Base-by-base conservation (phyloP, 2,888 invertebrate genomes). In the Colostygia pectinataria region DNA sequence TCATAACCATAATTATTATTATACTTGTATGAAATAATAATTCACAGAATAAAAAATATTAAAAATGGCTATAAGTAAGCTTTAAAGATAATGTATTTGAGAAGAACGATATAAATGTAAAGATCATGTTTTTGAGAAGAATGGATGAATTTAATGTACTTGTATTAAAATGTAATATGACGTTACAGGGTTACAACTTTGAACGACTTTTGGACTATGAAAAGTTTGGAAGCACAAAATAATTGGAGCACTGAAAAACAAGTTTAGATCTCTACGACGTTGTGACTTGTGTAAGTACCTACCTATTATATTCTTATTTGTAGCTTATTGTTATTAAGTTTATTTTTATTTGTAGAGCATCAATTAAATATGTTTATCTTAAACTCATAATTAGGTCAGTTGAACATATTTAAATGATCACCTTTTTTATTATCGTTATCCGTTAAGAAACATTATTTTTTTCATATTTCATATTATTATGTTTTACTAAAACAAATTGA, bases 81-180 rank as follows among this genome's bases (percentile, higher is more conserved):
- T 62, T 65, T 63, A 65, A 66, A 63, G 62, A 67, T 57, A 62
- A 68, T 68, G 66, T 67, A 61, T 57, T 63, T 57, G 52, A 69
- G 60, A 64, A 55, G 61, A 63, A 53, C 52, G 55, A 59, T 67
- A 42, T 62, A 66, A n/a, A n/a, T n/a, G n/a, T 63, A 65, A 66
- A 63, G 62, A 67, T 57, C 61, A n/a, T n/a, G n/a, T n/a, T 61
- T 57, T 63, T 57, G 52, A 69, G 60, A 63, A 55, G 61, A 55
- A 63, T 55, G 53, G 54, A 59, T 68, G 49, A 61, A 66, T 74
- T 77, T 74, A 59, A 33, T 4, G 14, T 42, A 79, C 79, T 80
- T 4, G 14, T 42, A 79, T 79, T 80, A 80, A 55, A 63, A 81
- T 77, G 68, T 61, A 57, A 53, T 46, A 57, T 57, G 56, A 49